Conservation (phyloP, 2,113 vertebrate genomes). For the Pseudorectes ferrugineus region DNA sequence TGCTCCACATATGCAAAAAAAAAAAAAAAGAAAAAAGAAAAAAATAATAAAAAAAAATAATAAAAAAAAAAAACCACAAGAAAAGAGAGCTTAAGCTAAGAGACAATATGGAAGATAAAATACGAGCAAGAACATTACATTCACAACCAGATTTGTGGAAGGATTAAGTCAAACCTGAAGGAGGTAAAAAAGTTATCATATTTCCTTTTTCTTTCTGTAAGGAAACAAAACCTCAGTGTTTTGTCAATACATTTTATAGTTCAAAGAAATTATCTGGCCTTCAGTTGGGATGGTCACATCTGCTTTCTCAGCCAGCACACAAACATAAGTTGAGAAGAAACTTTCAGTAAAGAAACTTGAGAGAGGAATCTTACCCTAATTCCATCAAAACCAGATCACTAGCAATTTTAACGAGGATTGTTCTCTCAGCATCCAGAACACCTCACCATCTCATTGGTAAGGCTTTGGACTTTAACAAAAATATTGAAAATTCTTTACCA, state of each 20-base stretch:
- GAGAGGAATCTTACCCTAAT: not conserved
- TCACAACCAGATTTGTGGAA: not conserved
- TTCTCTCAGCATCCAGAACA: not conserved
- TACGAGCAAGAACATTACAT: not conserved
- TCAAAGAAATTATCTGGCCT: not conserved
- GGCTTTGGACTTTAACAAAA: too few relatives aligned
- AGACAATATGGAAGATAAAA: not conserved
- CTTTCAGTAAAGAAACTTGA: not conserved
- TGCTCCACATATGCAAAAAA: not conserved
- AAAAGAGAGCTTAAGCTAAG: not conserved
- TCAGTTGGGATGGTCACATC: not conserved
- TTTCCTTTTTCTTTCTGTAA: not conserved
- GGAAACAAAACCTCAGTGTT: not conserved
- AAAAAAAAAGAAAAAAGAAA: accelerated
- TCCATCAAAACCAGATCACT: not conserved
- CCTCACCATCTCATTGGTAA: not conserved
- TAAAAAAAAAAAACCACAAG: accelerated
- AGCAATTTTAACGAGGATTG: not conserved
- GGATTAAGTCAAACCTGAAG: not conserved
- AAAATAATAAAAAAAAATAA: too few relatives aligned
- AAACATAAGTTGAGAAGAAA: not conserved
- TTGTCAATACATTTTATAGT: not conserved
- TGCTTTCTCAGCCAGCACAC: not conserved
- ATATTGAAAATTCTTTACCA: not conserved
- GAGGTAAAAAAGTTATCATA: not conserved